Conservation (phyloP, 1,140 invertebrate genomes). For the Latrodectus geometricus region DNA sequence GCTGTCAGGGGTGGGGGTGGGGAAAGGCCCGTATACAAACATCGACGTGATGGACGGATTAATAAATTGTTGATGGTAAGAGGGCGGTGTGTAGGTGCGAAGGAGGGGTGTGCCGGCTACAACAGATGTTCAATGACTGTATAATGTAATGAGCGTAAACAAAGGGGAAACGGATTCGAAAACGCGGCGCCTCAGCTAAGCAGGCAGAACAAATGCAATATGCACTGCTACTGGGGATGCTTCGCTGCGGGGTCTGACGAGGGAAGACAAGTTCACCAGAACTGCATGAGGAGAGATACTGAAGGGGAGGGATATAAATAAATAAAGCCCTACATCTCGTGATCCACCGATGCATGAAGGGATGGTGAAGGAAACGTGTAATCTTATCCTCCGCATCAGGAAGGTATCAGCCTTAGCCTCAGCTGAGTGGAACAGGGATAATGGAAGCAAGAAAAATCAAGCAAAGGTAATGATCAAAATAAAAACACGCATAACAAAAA, state of each 20-base stretch:
- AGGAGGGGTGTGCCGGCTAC: neutral
- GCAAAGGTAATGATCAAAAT: no score
- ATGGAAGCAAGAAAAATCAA: no score
- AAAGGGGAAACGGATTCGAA: neutral
- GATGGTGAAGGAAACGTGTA: no score
- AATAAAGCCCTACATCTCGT: no score
- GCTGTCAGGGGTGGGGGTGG: neutral
- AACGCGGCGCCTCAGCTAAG: neutral
- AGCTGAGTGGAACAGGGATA: no score
- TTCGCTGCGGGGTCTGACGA: neutral
- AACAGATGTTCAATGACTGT: conserved; percentile 1
- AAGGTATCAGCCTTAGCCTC: no score
- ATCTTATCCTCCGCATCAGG: no score
- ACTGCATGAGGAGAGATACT: no score
- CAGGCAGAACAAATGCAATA: neutral
- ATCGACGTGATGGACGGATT: neutral
- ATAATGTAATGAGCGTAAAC: neutral
- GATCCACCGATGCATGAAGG: no score
- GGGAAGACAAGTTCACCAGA: neutral
- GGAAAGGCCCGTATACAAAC: neutral
- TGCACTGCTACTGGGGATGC: neutral
- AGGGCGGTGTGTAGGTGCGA: neutral
- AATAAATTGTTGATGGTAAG: neutral
- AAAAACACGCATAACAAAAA: no score
- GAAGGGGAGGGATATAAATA: no score